A percentile compares a stretch with the other conserved stretches of the same genome.
phyloP scores from a whole-genome alignment of 2,888 invertebrate species.

The Agrochola lychnidis region DNA sequence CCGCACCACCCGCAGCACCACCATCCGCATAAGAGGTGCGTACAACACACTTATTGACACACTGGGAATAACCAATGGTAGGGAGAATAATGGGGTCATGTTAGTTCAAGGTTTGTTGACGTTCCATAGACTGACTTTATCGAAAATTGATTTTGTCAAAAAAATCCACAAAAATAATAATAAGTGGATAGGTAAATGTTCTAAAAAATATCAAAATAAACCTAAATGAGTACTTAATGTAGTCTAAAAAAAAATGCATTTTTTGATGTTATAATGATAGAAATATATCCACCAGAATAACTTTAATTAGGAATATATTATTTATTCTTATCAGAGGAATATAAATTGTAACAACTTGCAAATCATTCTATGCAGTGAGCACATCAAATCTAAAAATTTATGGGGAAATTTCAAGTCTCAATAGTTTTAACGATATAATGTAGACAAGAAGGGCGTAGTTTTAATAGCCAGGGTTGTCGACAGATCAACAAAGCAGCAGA shows the following conservation, averaged over 20 bases:
- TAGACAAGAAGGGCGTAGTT: conserved; percentile 12
- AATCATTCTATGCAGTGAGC: background rate
- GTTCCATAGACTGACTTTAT: background rate
- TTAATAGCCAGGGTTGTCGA: conserved; percentile 67
- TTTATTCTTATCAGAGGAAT: background rate
- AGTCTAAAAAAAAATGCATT: background rate
- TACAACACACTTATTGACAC: rapidly evolving
- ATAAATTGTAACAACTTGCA: background rate
- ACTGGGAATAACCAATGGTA: no score
- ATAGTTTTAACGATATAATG: background rate
- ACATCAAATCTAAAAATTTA: background rate
- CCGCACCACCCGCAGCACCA: conserved; percentile 82
- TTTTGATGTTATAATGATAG: background rate
- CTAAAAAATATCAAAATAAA: background rate
- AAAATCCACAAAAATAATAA: background rate
- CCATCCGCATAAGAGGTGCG: conserved; percentile 84
- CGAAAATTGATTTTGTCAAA: background rate
- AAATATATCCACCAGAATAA: background rate
- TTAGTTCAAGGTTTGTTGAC: background rate
- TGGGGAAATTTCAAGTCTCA: background rate
- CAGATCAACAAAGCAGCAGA: conserved; percentile 89
- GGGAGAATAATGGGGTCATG: background rate
- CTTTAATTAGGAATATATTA: background rate
- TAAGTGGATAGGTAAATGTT: no score
- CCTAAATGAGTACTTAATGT: background rate